These are phyloP conservation scores for Mirounga angustirostris DNA, from an alignment of 2,113 vertebrate species.

Conservation along the genomic window DNA sequence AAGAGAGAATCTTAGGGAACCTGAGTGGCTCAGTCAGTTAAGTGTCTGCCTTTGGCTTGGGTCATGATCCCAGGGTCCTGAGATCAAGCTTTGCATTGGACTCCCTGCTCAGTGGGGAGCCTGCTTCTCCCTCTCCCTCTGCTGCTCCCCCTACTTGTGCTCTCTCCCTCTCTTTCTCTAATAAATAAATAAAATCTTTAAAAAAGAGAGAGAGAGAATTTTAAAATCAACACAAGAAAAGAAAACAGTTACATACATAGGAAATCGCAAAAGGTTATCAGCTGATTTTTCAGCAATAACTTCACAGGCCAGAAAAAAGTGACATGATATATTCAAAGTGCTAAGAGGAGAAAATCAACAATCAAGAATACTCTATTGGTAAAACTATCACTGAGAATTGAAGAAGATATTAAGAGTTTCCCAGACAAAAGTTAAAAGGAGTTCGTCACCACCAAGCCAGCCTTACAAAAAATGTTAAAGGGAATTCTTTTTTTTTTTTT, in stretches of 20 bases:
- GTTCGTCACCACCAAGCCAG: background rate
- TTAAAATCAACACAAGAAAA: background rate
- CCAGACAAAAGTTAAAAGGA: background rate
- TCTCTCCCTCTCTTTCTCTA: too few species aligned
- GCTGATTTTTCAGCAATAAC: background rate
- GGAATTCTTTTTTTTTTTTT: too few species aligned
- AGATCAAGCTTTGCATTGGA: too few species aligned
- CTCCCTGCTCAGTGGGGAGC: too few species aligned
- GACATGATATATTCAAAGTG: background rate
- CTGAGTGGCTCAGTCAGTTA: too few species aligned
- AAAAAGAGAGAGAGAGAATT: background rate
- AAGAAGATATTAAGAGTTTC: background rate
- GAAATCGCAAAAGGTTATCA: background rate
- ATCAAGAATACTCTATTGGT: background rate
- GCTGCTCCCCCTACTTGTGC: too few species aligned
- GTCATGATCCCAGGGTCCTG: too few species aligned
- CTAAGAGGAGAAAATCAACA: background rate
- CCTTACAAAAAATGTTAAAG: background rate
- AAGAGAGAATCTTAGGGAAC: background rate
- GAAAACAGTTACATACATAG: background rate
- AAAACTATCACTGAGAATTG: background rate
- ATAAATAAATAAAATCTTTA: background rate
- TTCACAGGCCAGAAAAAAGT: background rate
- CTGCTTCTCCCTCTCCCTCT: too few species aligned
- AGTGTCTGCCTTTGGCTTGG: too few species aligned